Evolutionary conservation across 1,140 invertebrate species (phyloP), one percentile per base, ranked within the genome.

Genomic region (Tenebrio molitor): DNA sequence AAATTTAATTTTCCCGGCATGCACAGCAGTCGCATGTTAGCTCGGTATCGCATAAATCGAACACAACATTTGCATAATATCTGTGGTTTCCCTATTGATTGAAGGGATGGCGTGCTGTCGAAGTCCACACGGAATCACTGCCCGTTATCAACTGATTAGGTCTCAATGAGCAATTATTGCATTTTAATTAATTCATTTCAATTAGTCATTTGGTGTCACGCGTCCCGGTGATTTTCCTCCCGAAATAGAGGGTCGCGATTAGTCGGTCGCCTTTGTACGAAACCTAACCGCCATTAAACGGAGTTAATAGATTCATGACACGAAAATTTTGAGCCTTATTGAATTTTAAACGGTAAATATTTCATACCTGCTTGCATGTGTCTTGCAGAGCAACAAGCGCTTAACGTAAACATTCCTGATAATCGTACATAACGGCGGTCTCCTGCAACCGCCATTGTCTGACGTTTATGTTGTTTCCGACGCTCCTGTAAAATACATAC

Each of bases 51-150:
- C 33, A 70, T 66, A 71, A 71, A 74, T 74, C 72, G 68, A 74
- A 74, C 62, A 69, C 41, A 74, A 70, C 58, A 74, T 74, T 74
- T 74, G 72, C 72, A 74, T 74, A 74, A 74, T 74, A 74, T 74
- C 62, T 74, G 72, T 71, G 58, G 19, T 74, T 65, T 64, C 36
- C 15, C 25, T 71, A 74, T 74, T 74, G 72, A 74, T 71, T 74
- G 68, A 41, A 21, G 23, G 34, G 50, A 62, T 70, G 34, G 62
- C 50, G 63, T 72, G 71, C 25, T 15, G 64, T 68, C 62, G n/a
- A 53, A 33, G 25, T 21, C 41, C 34, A 64, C 64, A 68, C 71
- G 71, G 36, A 72, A 67, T 58, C 64, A 39, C 16, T 66, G 53
- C 46, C 64, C 64, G 66, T 68, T 68, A 72, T 66, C 64, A 66